Conservation (phyloP, 2,113 vertebrate genomes). For the Macquaria ambigua region DNA sequence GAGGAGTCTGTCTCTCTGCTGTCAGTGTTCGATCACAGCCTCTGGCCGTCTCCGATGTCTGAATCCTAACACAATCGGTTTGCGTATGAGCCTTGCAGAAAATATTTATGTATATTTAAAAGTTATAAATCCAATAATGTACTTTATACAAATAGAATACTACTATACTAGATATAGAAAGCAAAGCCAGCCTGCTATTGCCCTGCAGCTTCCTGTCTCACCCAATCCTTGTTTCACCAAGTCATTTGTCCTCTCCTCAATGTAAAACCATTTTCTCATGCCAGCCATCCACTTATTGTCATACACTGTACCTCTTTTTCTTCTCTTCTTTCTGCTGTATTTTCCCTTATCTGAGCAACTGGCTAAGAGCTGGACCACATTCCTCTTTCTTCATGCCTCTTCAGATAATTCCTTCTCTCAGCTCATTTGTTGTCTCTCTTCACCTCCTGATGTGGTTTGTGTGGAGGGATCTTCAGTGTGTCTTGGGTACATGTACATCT, state of each 20-base stretch:
- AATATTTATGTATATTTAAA: neutral
- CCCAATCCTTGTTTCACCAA: neutral
- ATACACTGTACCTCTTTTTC: neutral
- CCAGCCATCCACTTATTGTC: constrained; percentile 4
- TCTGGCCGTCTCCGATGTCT: neutral
- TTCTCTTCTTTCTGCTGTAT: neutral
- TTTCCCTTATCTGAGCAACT: constrained; percentile 22
- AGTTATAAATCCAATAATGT: neutral
- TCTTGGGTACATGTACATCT: neutral
- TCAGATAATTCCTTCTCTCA: neutral
- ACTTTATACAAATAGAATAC: neutral
- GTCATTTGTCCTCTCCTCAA: neutral
- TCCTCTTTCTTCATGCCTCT: constrained; percentile 6
- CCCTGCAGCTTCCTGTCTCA: constrained; percentile 12
- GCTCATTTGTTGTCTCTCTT: neutral
- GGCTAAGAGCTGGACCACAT: constrained; percentile 12
- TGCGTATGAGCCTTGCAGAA: neutral
- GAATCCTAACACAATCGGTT: neutral
- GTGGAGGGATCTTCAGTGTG: neutral
- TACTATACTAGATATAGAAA: neutral
- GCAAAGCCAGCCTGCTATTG: neutral
- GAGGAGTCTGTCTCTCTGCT: neutral
- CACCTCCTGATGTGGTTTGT: neutral
- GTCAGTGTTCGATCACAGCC: neutral
- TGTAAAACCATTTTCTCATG: constrained; percentile 10